Evolutionary conservation across 2,888 invertebrate species (phyloP), one percentile per base, ranked within the genome.

Genomic region (Ophion slaviceki): DNA sequence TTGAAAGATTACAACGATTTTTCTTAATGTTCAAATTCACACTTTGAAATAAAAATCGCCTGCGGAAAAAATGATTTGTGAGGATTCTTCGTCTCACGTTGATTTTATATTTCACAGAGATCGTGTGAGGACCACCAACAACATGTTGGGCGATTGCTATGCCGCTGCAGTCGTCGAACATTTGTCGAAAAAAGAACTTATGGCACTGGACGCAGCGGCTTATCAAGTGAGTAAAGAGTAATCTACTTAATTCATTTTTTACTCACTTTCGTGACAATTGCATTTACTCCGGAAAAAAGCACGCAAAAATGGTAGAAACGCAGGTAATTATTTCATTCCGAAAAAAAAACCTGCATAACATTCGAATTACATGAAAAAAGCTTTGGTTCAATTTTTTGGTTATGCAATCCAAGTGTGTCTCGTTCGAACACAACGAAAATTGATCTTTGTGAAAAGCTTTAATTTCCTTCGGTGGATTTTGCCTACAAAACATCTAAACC

Each of bases 101-200:
- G 24, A 28, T 57, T 28, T 11, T 57, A 32, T 36, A 3, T 80
- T 83, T 82, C 94, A 1, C 94, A 98, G 98, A 57, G 98, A 98
- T 93, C 96, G 98, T 47, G 96, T 98, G 90, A 95, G 98, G 80
- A 98, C 98, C 0, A 97, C 97, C 0, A 98, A 98, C 93, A 98
- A 98, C 92, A 97, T 98, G 96, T 94, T 98, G 80, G 98, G 98
- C 0, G 98, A 98, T 92, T 97, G 97, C 92, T 98, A 98, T 93
- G 96, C 97, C 2, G 97, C 98, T 2, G 98, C 97, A 0, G 96
- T 98, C 1, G 97, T 98, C 17, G 97, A 98, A 92, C 96, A 97
- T 89, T 94, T 98, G 70, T 98, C 98, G 14, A 97, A 97, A 93
- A 96, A 97, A 87, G 97, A 98, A 93, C 94, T 98, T 32, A 96